Evolutionary conservation across 92 coral and sea anemone species (phyloP).

Genomic region (Zoanthus gigantus): DNA sequence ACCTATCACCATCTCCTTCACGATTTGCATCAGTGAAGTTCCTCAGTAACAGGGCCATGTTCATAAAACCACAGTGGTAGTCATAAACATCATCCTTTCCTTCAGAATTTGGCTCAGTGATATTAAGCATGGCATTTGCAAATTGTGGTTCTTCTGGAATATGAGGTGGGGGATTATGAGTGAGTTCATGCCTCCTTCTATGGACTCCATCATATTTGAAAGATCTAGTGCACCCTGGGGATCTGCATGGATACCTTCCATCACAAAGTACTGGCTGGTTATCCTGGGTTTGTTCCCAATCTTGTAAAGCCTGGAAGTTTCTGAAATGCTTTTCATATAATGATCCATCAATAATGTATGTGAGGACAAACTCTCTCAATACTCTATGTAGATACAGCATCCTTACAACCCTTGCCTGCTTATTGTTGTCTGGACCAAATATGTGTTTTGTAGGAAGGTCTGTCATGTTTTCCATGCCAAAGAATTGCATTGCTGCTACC

Average conservation of each 20-base stretch:
- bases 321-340: slow-evolving; percentile 50
- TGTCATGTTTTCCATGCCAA: slow-evolving; percentile 58
- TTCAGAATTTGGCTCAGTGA: slow-evolving; percentile 10
- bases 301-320: slow-evolving; percentile 56
- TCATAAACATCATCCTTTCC: slow-evolving; percentile 65
- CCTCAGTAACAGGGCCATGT: slow-evolving; percentile 59
- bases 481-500: slow-evolving; percentile 43
- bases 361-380: slow-evolving; percentile 4
- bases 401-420: background rate
- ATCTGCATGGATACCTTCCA: slow-evolving; percentile 71
- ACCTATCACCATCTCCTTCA: slow-evolving; percentile 70
- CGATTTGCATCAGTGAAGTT: slow-evolving; percentile 61
- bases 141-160: slow-evolving; percentile 43
- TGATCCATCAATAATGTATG: slow-evolving; percentile 51
- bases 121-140: slow-evolving; percentile 2
- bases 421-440: background rate
- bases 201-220: slow-evolving; percentile 61
- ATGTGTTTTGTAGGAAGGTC: slow-evolving; percentile 35
- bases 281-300: slow-evolving; percentile 56
- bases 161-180: slow-evolving; percentile 67
- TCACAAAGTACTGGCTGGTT: slow-evolving; percentile 52
- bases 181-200: slow-evolving; percentile 66
- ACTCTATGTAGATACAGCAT: background rate
- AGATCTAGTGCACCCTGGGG: slow-evolving; percentile 54
- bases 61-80: slow-evolving; percentile 69